Conservation (phyloP, 2,888 invertebrate genomes). For the Epinotia bilunana region DNA sequence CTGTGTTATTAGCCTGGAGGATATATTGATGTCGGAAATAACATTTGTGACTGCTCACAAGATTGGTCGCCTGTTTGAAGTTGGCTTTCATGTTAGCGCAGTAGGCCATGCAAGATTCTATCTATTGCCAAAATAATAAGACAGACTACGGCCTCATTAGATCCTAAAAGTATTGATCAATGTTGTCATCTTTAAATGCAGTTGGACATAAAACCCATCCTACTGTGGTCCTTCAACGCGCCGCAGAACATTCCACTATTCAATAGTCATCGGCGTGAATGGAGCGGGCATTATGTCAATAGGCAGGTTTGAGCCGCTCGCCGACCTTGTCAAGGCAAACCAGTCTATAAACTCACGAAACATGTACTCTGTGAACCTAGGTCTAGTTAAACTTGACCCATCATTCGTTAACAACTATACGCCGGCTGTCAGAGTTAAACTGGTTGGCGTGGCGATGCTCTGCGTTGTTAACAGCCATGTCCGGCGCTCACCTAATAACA, state of each 20-base stretch:
- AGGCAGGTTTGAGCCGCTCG: slow-evolving; percentile 47
- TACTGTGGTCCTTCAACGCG: slow-evolving; percentile 16
- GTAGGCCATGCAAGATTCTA: no score
- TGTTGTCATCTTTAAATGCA: neutral
- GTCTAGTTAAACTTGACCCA: neutral
- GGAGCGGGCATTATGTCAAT: slow-evolving; percentile 39
- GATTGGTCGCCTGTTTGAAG: no score
- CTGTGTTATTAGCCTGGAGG: no score
- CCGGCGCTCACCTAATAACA: neutral
- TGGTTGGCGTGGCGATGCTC: neutral
- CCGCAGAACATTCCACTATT: slow-evolving; percentile 23
- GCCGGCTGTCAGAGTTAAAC: neutral
- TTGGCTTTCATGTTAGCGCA: no score
- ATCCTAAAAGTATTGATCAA: neutral
- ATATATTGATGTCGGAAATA: no score
- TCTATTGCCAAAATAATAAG: no score
- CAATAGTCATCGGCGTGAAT: slow-evolving; percentile 38
- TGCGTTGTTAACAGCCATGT: neutral
- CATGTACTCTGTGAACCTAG: neutral
- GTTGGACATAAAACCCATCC: slow-evolving; percentile 3
- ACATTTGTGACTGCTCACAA: no score
- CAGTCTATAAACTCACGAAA: slow-evolving; percentile 45
- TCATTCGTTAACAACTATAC: neutral
- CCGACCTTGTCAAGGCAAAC: slow-evolving; percentile 71
- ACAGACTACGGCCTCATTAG: neutral